These are phyloP conservation scores for Pardalotus punctatus DNA, from an alignment of 2,113 vertebrate species.

Conservation along the genomic window DNA sequence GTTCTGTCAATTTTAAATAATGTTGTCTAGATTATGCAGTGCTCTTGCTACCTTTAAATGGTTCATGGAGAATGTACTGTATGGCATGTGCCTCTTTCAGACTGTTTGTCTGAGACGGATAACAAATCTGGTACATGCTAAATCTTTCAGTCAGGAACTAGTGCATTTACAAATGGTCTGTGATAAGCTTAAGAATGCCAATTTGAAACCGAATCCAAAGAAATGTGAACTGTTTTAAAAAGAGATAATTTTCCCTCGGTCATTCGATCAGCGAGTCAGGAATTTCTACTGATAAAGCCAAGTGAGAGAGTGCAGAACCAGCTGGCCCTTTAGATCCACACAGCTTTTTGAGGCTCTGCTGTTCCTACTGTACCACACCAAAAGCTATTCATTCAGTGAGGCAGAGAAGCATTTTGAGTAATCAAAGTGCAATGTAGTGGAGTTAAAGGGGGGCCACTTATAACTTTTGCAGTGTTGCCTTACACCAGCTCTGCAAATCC, in stretches of 20 bases:
- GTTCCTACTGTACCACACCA: neutral
- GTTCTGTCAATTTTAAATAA: slow-evolving; percentile 45
- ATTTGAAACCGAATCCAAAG: slow-evolving; percentile 59
- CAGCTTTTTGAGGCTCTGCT: slow-evolving; percentile 3
- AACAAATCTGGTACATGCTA: slow-evolving; percentile 60
- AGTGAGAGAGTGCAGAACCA: slow-evolving; percentile 48
- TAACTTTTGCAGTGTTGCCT: neutral
- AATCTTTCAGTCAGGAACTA: slow-evolving; percentile 58
- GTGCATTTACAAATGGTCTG: slow-evolving; percentile 61
- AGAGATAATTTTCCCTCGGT: slow-evolving; percentile 59
- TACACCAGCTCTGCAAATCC: slow-evolving; percentile 26
- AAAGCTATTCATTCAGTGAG: neutral
- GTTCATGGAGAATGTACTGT: slow-evolving; percentile 41
- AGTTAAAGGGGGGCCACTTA: slow-evolving; percentile 17
- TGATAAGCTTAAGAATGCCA: slow-evolving; percentile 62
- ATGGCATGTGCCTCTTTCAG: slow-evolving; percentile 45
- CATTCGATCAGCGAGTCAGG: slow-evolving; percentile 55
- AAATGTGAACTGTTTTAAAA: slow-evolving; percentile 69
- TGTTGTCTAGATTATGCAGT: neutral
- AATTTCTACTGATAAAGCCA: slow-evolving; percentile 65
- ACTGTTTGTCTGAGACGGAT: slow-evolving; percentile 52
- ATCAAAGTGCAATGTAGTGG: neutral
- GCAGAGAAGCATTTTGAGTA: neutral
- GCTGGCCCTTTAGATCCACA: slow-evolving; percentile 25
- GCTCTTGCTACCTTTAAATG: slow-evolving; percentile 16